Evolutionary conservation across 2,113 vertebrate species (phyloP).

Genomic region (Aythya baeri): DNA sequence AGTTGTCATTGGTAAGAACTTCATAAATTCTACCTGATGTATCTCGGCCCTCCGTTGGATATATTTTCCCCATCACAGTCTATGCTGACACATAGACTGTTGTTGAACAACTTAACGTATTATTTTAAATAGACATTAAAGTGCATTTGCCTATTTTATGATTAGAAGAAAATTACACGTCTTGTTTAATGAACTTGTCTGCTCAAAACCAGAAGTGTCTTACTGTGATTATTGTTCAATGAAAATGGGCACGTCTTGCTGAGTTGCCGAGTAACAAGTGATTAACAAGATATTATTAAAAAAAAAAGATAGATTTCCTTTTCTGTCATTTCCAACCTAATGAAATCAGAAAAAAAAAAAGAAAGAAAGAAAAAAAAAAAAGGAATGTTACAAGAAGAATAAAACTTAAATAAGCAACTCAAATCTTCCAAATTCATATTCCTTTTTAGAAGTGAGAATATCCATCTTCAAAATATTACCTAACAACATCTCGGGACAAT

Average conservation of each 20-base stretch:
- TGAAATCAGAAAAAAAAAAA: neutral
- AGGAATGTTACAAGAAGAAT: neutral
- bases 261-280: neutral
- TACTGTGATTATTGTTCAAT: neutral
- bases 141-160: neutral
- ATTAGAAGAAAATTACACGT: conserved; percentile 26
- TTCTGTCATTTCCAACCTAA: neutral
- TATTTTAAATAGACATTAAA: neutral
- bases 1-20: neutral
- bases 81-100: neutral
- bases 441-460: neutral
- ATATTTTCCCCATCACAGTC: neutral
- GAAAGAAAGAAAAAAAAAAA: too few species aligned
- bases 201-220: neutral
- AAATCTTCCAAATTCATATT: neutral
- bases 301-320: neutral
- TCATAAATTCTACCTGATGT: neutral
- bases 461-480: neutral
- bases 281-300: neutral
- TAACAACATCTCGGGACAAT: neutral
- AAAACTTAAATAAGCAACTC: neutral
- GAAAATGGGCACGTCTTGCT: neutral
- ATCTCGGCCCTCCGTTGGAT: neutral
- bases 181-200: neutral
- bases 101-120: neutral